These are phyloP conservation scores for Setophaga coronata DNA, from an alignment of 2,113 vertebrate species.

Conservation along the genomic window DNA sequence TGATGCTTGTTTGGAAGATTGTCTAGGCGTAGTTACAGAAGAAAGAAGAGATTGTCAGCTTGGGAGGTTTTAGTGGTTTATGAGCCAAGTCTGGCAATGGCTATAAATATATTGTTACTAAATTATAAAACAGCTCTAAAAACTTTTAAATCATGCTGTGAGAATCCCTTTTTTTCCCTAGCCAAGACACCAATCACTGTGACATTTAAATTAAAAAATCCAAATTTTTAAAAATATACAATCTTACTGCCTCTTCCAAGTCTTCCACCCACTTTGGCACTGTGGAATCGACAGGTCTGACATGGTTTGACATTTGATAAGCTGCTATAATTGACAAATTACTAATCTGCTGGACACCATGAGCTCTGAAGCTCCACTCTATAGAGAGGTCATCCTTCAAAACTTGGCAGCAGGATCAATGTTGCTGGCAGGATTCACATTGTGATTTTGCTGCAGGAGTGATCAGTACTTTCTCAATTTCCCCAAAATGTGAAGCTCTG, in stretches of 20 bases:
- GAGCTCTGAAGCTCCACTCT: background rate
- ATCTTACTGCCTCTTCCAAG: background rate
- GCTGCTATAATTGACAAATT: background rate
- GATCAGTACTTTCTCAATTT: background rate
- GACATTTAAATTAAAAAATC: background rate
- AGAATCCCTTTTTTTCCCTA: accelerated
- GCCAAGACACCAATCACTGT: background rate
- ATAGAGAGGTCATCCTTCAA: background rate
- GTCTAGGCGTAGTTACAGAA: background rate
- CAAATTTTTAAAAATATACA: background rate
- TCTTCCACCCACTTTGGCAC: background rate
- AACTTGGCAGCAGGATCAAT: background rate
- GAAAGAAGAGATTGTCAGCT: background rate
- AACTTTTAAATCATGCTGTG: background rate
- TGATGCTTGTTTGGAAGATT: background rate
- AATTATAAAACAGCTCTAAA: background rate
- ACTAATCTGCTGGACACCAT: background rate
- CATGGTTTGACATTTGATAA: background rate
- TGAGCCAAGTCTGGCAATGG: background rate
- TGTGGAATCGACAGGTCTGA: background rate
- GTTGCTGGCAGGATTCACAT: background rate
- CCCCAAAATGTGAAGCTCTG: background rate
- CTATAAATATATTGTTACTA: background rate
- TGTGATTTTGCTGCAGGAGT: background rate
- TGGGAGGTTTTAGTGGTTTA: background rate